Conservation (phyloP, 2,113 vertebrate species). For the Pelecanus crispus region DNA sequence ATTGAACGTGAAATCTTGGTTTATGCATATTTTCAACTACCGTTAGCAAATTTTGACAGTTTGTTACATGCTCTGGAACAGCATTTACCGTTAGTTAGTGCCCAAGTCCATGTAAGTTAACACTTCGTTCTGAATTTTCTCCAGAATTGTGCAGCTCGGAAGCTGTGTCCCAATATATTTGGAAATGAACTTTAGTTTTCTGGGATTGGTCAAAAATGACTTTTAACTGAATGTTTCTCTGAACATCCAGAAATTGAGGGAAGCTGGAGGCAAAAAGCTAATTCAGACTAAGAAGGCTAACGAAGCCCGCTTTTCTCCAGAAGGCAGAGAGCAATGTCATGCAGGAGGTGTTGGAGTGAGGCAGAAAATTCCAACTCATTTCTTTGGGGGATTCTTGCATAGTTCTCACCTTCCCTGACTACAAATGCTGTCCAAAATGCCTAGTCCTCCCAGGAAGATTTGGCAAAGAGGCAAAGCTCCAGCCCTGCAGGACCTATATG, state of each 20-base stretch:
- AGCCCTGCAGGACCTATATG: neutral
- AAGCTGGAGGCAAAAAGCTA: neutral
- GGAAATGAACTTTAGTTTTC: neutral
- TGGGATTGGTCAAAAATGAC: neutral
- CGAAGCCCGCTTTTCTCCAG: fast-evolving
- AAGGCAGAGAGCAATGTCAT: neutral
- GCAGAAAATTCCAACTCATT: neutral
- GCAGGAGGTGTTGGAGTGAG: neutral
- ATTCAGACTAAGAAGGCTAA: neutral
- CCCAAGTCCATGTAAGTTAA: neutral
- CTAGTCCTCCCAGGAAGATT: neutral
- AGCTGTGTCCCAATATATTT: neutral
- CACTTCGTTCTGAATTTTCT: neutral
- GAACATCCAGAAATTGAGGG: neutral
- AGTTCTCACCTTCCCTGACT: neutral
- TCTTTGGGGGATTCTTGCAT: neutral
- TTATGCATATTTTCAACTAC: neutral
- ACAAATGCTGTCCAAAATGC: neutral
- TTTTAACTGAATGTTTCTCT: neutral
- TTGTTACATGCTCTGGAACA: neutral
- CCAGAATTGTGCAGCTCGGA: neutral
- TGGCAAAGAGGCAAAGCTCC: neutral
- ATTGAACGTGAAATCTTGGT: neutral
- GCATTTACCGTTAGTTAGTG: neutral
- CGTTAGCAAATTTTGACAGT: neutral